Evolutionary conservation across 2,113 vertebrate genomes (phyloP), one percentile per base, ranked within the genome.

Genomic region (Pituophis catenifer): DNA sequence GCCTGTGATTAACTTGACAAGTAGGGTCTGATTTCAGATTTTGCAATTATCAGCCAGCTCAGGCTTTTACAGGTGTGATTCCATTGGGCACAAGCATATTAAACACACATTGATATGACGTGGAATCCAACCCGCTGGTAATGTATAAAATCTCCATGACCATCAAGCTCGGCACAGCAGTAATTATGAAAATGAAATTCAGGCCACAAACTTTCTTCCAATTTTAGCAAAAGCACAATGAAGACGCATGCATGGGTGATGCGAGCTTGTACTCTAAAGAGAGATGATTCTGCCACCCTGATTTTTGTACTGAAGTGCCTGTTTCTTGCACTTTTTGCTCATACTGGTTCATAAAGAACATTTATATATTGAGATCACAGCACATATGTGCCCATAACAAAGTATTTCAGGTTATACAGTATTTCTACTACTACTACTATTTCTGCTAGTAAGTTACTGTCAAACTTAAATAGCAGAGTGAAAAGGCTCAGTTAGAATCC

Each of bases 141-240:
- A 93, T 2, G 0, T 89, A 65, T 91, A n/a, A 53, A 91, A 7
- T 93, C 91, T 59, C 86, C 90, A 65, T 0, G 6, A 88, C 92
- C 81, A 8, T 0, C 0, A 92, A 90, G 44, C 59, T 0, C 0
- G 94, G 88, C 90, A 91, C 88, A 88, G 94, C 94, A 96, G 94
- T 94, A 94, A 96, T 89, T 94, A 95, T 92, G 62, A 91, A 96
- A 93, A 90, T 4, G 24, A 85, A 91, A 91, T 48, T 11, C 90
- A 95, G 94, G 93, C 97, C 95, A 97, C 95, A 96, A 97, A 96
- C 96, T 95, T 90, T 95, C 94, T 97, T 97, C 89, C 54, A 90
- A 5, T 93, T 93, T 91, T 93, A 95, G 93, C 92, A 91, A 89
- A 96, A 96, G 95, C 92, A 44, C 1, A 2, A 0, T 0, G 88